These are phyloP conservation scores for Lasioglossum oenotherae DNA, from an alignment of 2,888 invertebrate species.

Conservation along the genomic window DNA sequence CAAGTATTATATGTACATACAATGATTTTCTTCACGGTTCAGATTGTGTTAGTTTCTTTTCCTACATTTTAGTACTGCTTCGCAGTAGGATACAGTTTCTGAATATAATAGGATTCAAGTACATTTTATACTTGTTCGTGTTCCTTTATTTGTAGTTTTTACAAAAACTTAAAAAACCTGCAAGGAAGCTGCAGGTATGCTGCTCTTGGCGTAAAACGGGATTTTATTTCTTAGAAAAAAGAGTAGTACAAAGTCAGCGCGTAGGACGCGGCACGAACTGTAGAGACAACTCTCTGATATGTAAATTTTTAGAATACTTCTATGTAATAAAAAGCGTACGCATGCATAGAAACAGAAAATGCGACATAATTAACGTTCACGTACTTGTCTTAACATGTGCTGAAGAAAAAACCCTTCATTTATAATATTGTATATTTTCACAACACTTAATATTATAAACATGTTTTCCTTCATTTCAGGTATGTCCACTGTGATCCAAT, in stretches of 20 bases:
- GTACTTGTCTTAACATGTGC: not conserved
- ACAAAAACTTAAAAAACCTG: not conserved
- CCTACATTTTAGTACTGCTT: not conserved
- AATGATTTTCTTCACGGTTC: not conserved
- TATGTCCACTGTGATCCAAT: too few species aligned
- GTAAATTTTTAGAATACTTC: not conserved
- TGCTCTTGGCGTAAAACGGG: not conserved
- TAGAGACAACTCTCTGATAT: not conserved
- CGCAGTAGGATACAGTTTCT: not conserved
- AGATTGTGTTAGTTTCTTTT: not conserved
- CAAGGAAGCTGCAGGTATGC: not conserved
- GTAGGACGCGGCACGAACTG: not conserved
- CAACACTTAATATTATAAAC: too few species aligned
- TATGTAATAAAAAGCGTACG: not conserved
- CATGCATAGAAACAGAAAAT: not conserved
- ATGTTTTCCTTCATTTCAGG: too few species aligned
- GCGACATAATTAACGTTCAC: not conserved
- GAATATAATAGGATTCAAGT: not conserved
- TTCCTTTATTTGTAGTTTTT: not conserved
- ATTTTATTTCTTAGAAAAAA: constrained; percentile 6
- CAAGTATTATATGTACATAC: not conserved
- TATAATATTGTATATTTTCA: too few species aligned
- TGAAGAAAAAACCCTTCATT: not conserved
- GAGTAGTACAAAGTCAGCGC: not conserved
- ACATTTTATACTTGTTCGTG: not conserved